phyloP scores from a whole-genome alignment of 2,797 vertebrate species.

The Lagorchestes hirsutus region DNA sequence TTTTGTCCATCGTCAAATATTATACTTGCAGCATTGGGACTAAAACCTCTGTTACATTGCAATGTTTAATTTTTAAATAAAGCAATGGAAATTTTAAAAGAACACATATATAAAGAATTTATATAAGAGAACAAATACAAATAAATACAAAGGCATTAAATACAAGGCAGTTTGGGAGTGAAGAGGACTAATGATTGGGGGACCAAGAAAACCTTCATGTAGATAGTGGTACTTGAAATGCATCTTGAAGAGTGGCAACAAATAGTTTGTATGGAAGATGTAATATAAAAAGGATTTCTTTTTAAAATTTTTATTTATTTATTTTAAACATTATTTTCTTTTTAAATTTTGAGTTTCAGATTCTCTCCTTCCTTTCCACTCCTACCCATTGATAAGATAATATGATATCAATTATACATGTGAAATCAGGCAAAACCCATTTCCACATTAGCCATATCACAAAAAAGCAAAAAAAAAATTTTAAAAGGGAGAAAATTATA shows the following conservation, averaged over 20 bases:
- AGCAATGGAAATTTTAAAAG: neutral
- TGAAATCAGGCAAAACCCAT: neutral
- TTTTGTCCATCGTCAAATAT: neutral
- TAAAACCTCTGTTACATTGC: neutral
- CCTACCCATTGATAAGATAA: neutral
- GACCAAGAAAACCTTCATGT: neutral
- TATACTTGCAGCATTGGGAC: neutral
- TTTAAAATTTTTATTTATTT: neutral
- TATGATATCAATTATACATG: neutral
- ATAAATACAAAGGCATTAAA: neutral
- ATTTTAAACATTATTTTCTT: too few relatives aligned
- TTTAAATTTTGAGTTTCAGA: neutral
- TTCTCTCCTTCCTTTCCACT: neutral
- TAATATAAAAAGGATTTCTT: neutral
- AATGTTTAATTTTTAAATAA: neutral
- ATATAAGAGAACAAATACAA: neutral
- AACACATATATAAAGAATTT: neutral
- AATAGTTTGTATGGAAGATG: neutral
- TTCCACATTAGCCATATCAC: neutral
- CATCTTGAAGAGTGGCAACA: neutral
- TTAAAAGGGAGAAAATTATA: neutral
- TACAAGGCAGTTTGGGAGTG: neutral
- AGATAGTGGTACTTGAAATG: neutral
- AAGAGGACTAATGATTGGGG: neutral
- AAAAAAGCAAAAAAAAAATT: neutral